Base-by-base conservation (phyloP, 2,797 vertebrate species). In the Diglossa cyanea region DNA sequence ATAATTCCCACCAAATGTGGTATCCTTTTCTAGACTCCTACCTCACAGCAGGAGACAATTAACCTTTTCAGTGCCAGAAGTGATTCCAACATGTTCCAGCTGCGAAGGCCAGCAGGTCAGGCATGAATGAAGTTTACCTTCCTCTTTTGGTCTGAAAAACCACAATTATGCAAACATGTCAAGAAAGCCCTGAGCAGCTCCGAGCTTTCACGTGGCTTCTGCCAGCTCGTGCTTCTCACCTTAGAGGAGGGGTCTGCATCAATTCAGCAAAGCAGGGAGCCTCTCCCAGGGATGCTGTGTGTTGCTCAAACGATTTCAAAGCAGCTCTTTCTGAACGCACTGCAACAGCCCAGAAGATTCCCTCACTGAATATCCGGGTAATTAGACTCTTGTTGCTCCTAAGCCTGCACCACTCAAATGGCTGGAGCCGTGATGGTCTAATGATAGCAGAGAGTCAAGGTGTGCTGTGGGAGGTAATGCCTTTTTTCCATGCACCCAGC, bases 21-120 rank as follows among this genome's bases (percentile, higher is more conserved):
- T 96, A 97, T 98, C 97, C 94, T 96, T 97, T 97, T 96, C 97
- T 97, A 97, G 94, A 97, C 94, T 95, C 80, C 97, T 96, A 87
- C 95, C 84, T 97, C 97, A 13, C 98, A 98, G 97, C 95, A 95
- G 97, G 98, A 98, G 97, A 97, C 98, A 98, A 98, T 98, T 98
- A 98, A 98, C 98, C 97, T 98, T 97, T 98, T 97, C 97, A 74
- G 92, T 95, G 97, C 98, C 97, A 97, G 93, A 95, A 97, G 96
- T 91, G 96, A 97, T 97, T 97, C 91, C 90, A 86, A 97, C 92
- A 84, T 86, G 67, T 95, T 97, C 98, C 98, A 97, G 97, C 98
- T 98, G 98, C 53, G 97, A 98, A 98, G 98, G 98, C 98, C 96
- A 92, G 68, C 83, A 61, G 97, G 97, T 97, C 97, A 97, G 95